These are phyloP conservation scores for Pseudachorutes palmiensis DNA, from an alignment of 1,140 invertebrate genomes.

Conservation along the genomic window DNA sequence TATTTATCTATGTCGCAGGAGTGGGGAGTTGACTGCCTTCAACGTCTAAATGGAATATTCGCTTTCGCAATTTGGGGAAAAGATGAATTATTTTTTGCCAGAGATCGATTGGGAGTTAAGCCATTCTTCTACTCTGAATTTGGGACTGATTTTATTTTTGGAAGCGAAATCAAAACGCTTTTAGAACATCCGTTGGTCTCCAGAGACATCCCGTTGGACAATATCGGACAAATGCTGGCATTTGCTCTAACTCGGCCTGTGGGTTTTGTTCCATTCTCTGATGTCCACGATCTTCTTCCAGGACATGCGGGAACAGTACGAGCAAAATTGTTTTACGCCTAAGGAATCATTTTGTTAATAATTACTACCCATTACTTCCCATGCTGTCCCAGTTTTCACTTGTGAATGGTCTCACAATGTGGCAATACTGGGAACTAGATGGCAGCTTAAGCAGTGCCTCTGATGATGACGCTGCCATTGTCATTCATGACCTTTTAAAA, in stretches of 20 bases:
- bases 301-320: not conserved
- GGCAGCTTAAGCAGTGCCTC: not conserved
- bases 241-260: not conserved
- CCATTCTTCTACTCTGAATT: not conserved
- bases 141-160: not conserved
- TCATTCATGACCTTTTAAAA: not conserved
- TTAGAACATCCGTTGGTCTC: not conserved
- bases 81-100: not conserved
- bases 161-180: not conserved
- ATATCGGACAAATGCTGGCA: not conserved
- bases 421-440: not conserved
- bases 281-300: not conserved
- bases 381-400: not conserved
- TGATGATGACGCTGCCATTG: not conserved
- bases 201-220: not conserved
- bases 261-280: not conserved
- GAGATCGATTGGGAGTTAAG: not conserved
- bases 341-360: too few species aligned
- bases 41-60: not conserved
- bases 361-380: too few species aligned
- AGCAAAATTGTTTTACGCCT: too few species aligned
- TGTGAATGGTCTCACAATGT: not conserved
- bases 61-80: not conserved
- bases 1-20: not conserved
- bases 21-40: not conserved